Base-by-base conservation (phyloP, 2,113 vertebrate genomes). In the Bucco capensis region DNA sequence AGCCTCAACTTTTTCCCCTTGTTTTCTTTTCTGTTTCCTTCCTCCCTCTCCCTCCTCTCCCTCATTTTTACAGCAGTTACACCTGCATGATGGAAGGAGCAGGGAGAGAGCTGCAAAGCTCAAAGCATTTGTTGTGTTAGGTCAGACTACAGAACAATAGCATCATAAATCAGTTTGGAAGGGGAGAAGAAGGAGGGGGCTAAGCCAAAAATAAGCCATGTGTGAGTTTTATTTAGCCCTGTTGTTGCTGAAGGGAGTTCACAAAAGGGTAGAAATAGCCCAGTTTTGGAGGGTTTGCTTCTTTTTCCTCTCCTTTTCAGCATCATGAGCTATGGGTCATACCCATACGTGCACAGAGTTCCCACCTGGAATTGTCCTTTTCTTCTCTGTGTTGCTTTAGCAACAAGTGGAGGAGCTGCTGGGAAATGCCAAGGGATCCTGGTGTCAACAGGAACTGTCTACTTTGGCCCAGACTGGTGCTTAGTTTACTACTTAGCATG, bases 111-210 rank as follows among this genome's bases (percentile, higher is more conserved):
- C 19, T 24, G 54, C 72, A 74, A 56, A 64, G 27, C 83, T 40
- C 27, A 17, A 64, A 50, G 51, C 5, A 3, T 74, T 87, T 5
- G 47, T 24, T 2, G 38, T 11, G 15, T 25, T 15, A 30, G 2
- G 16, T 23, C 61, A 25, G 19, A 24, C 23, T 3, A 2, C 8
- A 35, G 42, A 62, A 76, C 30, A 24, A 49, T 4, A 30, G 19
- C 14, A 6, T 19, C 49, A 11, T 14, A 42, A 33, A 22, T 28
- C 37, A 14, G 4, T 25, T 67, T 31, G 13, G 72, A 56, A 71
- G 9, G 9, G 21, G 42, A 4, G 27, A 1, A 0, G 9, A 5
- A 25, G 6, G 4, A 10, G 4, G 25, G 18, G 5, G 1, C 6
- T 11, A 8, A 31, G 18, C 10, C 5, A 18, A 74, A 67, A 57